Percentiles rank a stretch among this genome's conserved stretches.
Conservation (phyloP, 2,888 invertebrate species). For the Acleris cristana region DNA sequence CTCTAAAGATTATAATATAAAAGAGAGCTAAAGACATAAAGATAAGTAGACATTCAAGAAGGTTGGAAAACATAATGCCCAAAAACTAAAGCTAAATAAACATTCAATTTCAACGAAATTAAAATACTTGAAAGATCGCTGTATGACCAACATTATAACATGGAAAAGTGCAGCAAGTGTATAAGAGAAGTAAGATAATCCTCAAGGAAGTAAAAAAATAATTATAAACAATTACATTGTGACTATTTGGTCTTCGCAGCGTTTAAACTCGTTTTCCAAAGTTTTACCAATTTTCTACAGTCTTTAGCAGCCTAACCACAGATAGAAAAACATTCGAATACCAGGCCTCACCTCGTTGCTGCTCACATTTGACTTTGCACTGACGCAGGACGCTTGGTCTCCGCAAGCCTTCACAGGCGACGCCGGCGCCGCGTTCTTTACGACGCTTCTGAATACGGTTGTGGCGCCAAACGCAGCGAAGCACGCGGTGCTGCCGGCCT, state of each 20-base stretch:
- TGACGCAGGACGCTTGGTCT: constrained; percentile 91
- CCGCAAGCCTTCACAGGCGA: constrained; percentile 90
- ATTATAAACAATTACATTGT: too few relatives aligned
- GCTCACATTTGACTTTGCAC: constrained; percentile 84
- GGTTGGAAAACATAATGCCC: not conserved
- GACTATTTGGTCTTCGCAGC: too few relatives aligned
- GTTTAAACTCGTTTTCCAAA: not conserved
- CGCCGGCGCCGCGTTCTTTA: constrained; percentile 91
- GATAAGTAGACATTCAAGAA: too few relatives aligned
- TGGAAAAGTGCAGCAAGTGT: too few relatives aligned
- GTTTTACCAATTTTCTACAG: constrained; percentile 26
- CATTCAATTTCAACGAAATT: not conserved
- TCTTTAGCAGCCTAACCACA: constrained; percentile 16
- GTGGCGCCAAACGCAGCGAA: constrained; percentile 97
- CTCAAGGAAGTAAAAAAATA: too few relatives aligned
- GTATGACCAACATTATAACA: too few relatives aligned
- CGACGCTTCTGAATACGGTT: constrained; percentile 90
- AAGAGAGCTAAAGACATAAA: constrained; percentile 12
- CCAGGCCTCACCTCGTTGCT: constrained; percentile 18
- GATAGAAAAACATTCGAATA: constrained; percentile 8
- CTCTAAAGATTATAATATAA: not conserved
- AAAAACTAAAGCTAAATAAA: not conserved
- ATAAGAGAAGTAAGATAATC: too few relatives aligned
- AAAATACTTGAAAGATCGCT: not conserved
- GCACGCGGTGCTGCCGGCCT: constrained; percentile 93